Evolutionary conservation across 2,797 vertebrate species (phyloP).

Genomic region (Coreius guichenoti): DNA sequence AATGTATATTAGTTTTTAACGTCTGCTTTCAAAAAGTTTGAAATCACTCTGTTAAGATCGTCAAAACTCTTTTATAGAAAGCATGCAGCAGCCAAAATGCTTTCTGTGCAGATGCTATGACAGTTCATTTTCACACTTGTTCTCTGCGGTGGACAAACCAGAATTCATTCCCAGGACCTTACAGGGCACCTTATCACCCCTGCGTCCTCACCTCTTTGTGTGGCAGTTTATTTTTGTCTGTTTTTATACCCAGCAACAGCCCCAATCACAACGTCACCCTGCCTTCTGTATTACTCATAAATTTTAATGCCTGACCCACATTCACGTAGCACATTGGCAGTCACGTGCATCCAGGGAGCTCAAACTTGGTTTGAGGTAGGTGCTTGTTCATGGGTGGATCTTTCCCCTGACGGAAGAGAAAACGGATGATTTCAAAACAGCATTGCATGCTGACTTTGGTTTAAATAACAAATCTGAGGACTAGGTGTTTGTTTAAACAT

Average conservation of each 20-base stretch:
- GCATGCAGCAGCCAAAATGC: not conserved
- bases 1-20: not conserved
- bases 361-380: conserved; percentile 57
- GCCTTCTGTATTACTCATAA: conserved; percentile 74
- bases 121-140: conserved; percentile 28
- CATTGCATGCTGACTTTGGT: not conserved
- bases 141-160: not conserved
- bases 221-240: conserved; percentile 70
- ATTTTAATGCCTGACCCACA: conserved; percentile 82
- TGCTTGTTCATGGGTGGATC: conserved; percentile 47
- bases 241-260: conserved; percentile 68
- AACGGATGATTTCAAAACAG: conserved; percentile 29
- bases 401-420: conserved; percentile 16
- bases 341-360: conserved; percentile 60
- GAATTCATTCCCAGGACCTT: conserved; percentile 41
- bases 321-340: conserved; percentile 64
- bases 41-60: not conserved
- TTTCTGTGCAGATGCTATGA: conserved; percentile 10
- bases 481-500: conserved; percentile 15
- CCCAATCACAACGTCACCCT: conserved; percentile 73
- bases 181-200: conserved; percentile 48
- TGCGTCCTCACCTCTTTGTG: conserved; percentile 57
- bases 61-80: not conserved
- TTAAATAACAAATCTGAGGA: conserved; percentile 4
- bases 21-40: not conserved